Evolutionary conservation across 1,140 invertebrate species (phyloP).

Genomic region (Drosophila subpulchrella): DNA sequence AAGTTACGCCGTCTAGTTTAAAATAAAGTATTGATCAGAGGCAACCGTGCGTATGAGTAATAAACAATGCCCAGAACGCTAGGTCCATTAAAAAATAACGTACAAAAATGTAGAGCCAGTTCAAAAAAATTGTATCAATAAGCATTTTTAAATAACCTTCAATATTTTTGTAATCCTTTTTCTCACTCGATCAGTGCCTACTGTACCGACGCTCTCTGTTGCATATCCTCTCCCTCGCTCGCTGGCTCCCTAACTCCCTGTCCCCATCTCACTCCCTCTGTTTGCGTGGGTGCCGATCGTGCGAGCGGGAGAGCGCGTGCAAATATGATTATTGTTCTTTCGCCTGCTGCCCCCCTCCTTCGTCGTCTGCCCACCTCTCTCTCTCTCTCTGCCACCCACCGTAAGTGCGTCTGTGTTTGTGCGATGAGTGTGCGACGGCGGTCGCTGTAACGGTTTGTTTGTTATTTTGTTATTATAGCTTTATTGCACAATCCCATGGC

Average conservation of each 20-base stretch:
- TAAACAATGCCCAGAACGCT: too few species aligned
- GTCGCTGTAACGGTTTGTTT: constrained; percentile 52
- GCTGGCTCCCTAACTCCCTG: not conserved
- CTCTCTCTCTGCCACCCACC: not conserved
- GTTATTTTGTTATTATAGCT: constrained; percentile 68
- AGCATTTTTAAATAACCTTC: too few species aligned
- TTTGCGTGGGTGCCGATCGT: constrained; percentile 40
- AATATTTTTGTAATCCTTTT: not conserved
- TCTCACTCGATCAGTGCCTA: not conserved
- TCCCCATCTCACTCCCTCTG: constrained; percentile 3
- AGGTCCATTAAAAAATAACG: too few species aligned
- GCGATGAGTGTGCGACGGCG: constrained; percentile 24
- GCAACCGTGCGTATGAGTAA: too few species aligned
- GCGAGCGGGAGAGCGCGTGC: constrained; percentile 36
- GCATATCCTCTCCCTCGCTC: not conserved
- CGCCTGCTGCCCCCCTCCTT: not conserved
- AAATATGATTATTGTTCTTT: constrained; percentile 57
- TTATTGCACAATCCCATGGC: constrained; percentile 71
- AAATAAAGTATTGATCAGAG: too few species aligned
- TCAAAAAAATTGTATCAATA: too few species aligned
- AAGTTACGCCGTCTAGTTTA: too few species aligned
- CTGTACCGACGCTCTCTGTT: constrained; percentile 3
- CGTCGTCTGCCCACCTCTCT: too few species aligned
- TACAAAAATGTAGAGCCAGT: too few species aligned
- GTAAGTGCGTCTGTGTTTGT: constrained; percentile 24